Base-by-base conservation (phyloP, 2,797 vertebrate species). In the Xenentodon cancila region DNA sequence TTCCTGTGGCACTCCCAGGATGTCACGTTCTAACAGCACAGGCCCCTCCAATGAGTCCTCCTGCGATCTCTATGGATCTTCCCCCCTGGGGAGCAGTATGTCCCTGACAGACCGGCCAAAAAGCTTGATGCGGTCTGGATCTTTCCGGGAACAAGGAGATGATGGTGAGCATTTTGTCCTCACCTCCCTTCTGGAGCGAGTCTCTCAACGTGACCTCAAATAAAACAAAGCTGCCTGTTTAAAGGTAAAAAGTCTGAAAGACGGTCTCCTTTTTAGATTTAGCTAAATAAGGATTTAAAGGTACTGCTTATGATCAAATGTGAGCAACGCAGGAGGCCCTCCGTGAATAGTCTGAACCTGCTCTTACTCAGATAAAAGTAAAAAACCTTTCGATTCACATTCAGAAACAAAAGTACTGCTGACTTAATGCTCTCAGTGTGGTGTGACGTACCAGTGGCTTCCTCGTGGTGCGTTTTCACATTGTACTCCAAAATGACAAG, bases 1-100 rank as follows among this genome's bases (percentile, higher is more conserved):
- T 84, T 86, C 91, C 4, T 90, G 75, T 15, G 95, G 95, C 75
- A 93, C 93, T 77, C 86, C 96, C 61, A 95, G 96, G 91, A 98
- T 99, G 90, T 96, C 95, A 8, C 97, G 98, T 73, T 99, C 97
- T 78, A 99, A 97, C 94, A 99, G 98, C 94, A 99, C 97, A 57
- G 90, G 91, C 22, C 97, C 98, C 47, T 94, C 96, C 69, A 94
- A 94, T 53, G 98, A 99, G 66, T 90, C 95, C 17, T 90, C 94
- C 82, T 96, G 95, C 27, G 96, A 98, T 87, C 94, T 98, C 72
- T 99, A 96, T 81, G 93, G 95, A 73, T 91, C 95, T n/a, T 97
- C 96, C 84, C 96, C 96, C 58, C 88, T 94, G 92, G 97, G 96
- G 86, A 98, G 97, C 95, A 97, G 93, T 61, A 88, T 98, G 86